Base-by-base conservation (phyloP, 2,113 vertebrate species). In the Nothobranchius kuhntae region DNA sequence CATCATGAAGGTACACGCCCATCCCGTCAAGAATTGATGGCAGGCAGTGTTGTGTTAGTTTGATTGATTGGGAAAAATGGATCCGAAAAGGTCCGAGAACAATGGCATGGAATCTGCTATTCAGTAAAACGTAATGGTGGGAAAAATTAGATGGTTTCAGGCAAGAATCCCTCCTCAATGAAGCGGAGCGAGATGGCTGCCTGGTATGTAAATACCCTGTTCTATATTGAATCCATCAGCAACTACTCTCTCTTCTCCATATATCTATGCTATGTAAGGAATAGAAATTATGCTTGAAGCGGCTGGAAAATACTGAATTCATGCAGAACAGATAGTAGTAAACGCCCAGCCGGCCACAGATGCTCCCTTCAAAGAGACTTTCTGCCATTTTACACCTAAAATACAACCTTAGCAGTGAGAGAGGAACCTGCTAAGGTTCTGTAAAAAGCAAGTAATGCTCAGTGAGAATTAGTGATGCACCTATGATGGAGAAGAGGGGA, bases 1-100 rank as follows among this genome's bases (percentile, higher is more conserved):
- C 81, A 99, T 99, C 68, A 99, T 99, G 97, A 99, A 99, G 96
- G 98, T 98, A 90, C 10, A 50, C 30, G 36, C 38, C 3, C 13
- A 9, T 0, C 26, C 14, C 54, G 40, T 9, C 15, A 30, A 30
- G 30, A 30, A 30, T 30, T 30, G 3, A 15, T 36, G 8, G 30
- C 14, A 56, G 10, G 35, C 30, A 30, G 30, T 30, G 30, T 54
- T 26, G 17, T 30, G 12, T 51, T 5, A 17, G 4, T 56, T 17
- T 52, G 15, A 15, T 15, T 40, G 57, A 35, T 26, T n/a, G 15
- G 8, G 42, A 30, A 17, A 48, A 48, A 40, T 14, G 17, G 6
- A 46, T n/a, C n/a, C 10, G 51, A 52, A 53, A 13, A 55, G 54
- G 21, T 47, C 12, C 11, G 24, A 26, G 2, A 30, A 14, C 36